Evolutionary conservation across 2,888 invertebrate species (phyloP), one percentile per base, ranked within the genome.

Genomic region (Nomada hirtipes): DNA sequence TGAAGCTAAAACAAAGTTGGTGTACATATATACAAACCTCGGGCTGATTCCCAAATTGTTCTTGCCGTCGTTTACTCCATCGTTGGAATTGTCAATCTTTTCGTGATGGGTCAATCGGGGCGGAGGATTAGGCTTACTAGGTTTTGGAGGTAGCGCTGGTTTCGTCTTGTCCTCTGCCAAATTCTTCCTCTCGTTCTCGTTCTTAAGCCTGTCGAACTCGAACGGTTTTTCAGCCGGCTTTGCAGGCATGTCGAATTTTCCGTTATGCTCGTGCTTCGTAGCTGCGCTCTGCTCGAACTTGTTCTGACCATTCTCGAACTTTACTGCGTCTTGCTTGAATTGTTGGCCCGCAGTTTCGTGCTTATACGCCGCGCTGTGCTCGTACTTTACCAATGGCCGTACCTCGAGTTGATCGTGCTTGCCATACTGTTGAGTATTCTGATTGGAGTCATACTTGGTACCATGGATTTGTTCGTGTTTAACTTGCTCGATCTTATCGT

Each of bases 61-160:
- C 53, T 79, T 81, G 65, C 80, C 50, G 42, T 91, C 91, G 44
- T 84, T 88, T 4, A 77, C 80, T 18, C 72, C 83, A 20, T 89
- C 89, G 36, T 15, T 20, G 7, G 70, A 67, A 52, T 87, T 79
- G 18, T 93, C 93, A 65, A 89, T 83, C 75, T 93, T 93, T 73
- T 93, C 93, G 52, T 92, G 92, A 79, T 91, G 93, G 47, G 92
- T 93, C 76, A 93, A 86, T 86, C 93, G 91, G 13, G 93, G 93
- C 44, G 93, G 93, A 61, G 93, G 93, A 88, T 93, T 93, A 11
- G 93, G 93, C 72, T 94, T 94, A 83, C 90, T 92, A 18, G 98
- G 98, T 94, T 98, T 98, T 13, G 97, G 97, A 81, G 97, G 97
- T 92, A 97, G 93, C 2, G 97, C 97, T 0, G 97, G 97, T 92